phyloP scores from a whole-genome alignment of 2,113 vertebrate species.

The Dascyllus trimaculatus region DNA sequence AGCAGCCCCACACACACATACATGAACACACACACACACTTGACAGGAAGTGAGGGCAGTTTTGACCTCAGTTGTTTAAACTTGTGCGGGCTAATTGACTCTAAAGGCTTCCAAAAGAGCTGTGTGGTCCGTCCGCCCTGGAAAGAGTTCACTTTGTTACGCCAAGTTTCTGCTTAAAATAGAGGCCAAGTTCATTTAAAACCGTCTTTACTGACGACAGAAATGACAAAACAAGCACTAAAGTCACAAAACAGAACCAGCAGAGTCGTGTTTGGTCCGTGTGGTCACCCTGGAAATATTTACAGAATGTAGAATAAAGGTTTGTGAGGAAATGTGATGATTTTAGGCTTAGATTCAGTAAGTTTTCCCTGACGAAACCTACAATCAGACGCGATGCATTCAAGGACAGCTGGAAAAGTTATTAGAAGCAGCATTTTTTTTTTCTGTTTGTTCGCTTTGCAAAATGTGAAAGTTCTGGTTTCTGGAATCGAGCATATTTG shows the following conservation, averaged over 20 bases:
- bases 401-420: too few species aligned
- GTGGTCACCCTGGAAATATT: too few species aligned
- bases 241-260: too few species aligned
- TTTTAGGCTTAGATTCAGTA: too few species aligned
- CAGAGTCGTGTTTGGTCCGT: too few species aligned
- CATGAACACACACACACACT: slow-evolving; percentile 3
- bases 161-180: not conserved
- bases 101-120: slow-evolving; percentile 16
- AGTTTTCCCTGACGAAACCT: too few species aligned
- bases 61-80: slow-evolving; percentile 16
- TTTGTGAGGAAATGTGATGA: too few species aligned
- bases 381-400: too few species aligned
- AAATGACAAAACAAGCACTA: not conserved
- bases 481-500: too few species aligned
- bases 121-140: not conserved
- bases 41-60: not conserved
- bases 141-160: slow-evolving; percentile 6
- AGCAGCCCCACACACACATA: slow-evolving; percentile 14
- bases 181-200: not conserved
- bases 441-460: too few species aligned
- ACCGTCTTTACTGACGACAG: not conserved
- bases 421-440: too few species aligned
- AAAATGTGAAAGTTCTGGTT: too few species aligned
- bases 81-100: slow-evolving; percentile 8
- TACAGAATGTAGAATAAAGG: not conserved